A percentile compares a stretch with the other conserved stretches of the same genome.
phyloP scores from a whole-genome alignment of 2,888 invertebrate species.

The Lydus trimaculatus region DNA sequence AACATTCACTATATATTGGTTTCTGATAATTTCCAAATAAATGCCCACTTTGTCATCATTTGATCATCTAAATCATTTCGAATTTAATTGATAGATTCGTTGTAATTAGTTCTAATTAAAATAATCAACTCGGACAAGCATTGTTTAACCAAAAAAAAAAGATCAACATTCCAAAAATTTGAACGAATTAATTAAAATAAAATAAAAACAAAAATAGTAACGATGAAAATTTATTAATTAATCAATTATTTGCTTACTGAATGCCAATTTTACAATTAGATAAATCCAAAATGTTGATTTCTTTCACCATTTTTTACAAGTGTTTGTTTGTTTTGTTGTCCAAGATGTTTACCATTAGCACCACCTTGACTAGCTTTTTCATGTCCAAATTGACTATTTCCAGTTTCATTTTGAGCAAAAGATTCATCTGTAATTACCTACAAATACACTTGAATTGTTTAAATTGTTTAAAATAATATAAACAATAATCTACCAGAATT shows the following conservation, averaged over 20 bases:
- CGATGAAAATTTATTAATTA: too few species aligned
- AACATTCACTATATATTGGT: not conserved
- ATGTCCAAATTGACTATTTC: not conserved
- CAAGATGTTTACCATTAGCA: not conserved
- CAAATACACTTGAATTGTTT: not conserved
- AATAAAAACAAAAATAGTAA: too few species aligned
- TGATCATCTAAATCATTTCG: not conserved
- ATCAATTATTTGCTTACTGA: too few species aligned
- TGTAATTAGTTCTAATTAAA: not conserved
- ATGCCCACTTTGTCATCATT: not conserved
- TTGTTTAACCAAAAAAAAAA: too few species aligned
- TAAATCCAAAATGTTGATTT: too few species aligned
- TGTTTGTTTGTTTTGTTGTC: not conserved
- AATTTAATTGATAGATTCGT: not conserved
- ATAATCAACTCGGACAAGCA: not conserved
- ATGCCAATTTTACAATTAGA: too few species aligned
- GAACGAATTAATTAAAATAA: too few species aligned
- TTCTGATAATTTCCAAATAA: not conserved
- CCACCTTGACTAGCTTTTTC: not conserved
- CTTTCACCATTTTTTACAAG: too few species aligned
- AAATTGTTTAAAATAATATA: not conserved
- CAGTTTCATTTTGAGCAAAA: not conserved
- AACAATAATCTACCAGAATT: not conserved
- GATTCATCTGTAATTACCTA: not conserved
- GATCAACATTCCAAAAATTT: too few species aligned